Base-by-base conservation (phyloP, 2,888 invertebrate species). In the Apamea monoglypha region DNA sequence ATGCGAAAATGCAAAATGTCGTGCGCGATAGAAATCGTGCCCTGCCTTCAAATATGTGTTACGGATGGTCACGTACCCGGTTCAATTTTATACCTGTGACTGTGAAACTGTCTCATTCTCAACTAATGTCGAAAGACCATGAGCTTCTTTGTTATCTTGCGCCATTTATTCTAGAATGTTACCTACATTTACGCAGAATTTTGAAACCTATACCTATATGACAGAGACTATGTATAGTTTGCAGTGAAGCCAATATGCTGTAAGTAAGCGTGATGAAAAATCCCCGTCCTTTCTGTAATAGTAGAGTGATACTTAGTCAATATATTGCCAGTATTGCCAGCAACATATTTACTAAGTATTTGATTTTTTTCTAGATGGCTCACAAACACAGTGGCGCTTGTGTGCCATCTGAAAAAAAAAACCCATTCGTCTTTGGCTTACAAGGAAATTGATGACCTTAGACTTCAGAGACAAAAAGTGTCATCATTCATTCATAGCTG, bases 11-110 rank as follows among this genome's bases (percentile, higher is more conserved):
- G 85, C 80, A 90, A 85, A 90, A 89, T 85, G 83, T 79, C 83
- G 71, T 82, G 71, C 74, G 79, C 85, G 82, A 89, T 90, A 84
- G 81, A 84, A 84, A 87, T 90, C 89, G 89, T 89, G 89, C 85
- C 71, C 75, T 66, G 90, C 80, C 44, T 87, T 76, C 84, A 69
- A 88, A 84, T 78, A 78, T 80, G 40, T 67, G 50, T 61, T 44
- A 69, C 69, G 36, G 63, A 76, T 81, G 80, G 85, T 84, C 89
- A 89, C 89, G 89, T 89, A 80, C 63, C 53, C 40, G 36, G 82
- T 78, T 83, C 83, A 67, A 85, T 82, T 84, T 87, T 83, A 81
- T 90, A 90, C 87, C 85, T 87, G 85, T 72, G 81, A 82, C 72
- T 88, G 67, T 61, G 82, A 79, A 84, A 79, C 89, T 81, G 77